Base-by-base conservation (phyloP, 2,888 invertebrate genomes). In the Zonitis immaculata region DNA sequence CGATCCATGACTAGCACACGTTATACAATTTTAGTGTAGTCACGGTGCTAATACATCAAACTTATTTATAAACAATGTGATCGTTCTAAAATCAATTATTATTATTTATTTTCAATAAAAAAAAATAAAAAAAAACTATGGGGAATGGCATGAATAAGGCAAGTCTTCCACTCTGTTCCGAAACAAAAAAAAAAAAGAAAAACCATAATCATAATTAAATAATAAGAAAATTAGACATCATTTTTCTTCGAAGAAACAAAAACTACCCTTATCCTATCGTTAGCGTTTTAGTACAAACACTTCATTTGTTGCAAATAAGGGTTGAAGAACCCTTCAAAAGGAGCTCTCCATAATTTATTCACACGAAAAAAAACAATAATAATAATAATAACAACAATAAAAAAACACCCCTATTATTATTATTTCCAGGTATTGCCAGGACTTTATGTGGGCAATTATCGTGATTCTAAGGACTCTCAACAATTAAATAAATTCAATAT, bases 81-180 rank as follows among this genome's bases (percentile, higher is more conserved):
- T 59, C 56, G 58, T 55, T 45, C 18, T n/a, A 1, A 5, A n/a
- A n/a, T n/a, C 2, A 14, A 30, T 12, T 32, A 3, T 35, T 9
- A n/a, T n/a, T 35, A 1, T 9, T 16, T 16, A 49, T 54, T 54
- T n/a, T 50, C n/a, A n/a, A n/a, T n/a, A n/a, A n/a, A n/a, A n/a
- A n/a, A n/a, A n/a, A 56, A 54, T 47, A 44, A 58, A 52, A 56
- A 62, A 50, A 30, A 49, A 48, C 48, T 44, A 85, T 91, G 90
- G 91, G 91, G 78, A 90, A 91, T 86, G 91, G 91, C 78, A 91
- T 91, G 91, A 91, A 91, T 78, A 91, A 89, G 89, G 91, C 89
- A 78, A 81, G 76, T 70, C 35, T 35, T 16, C 35, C 18, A 16
- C 35, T 18, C 35, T 7, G 16, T 14, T 16, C 7, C 32, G 14